Percentiles rank a stretch among this genome's conserved stretches.
Evolutionary conservation across 2,888 invertebrate genomes (phyloP).

Genomic region (Clunio marinus): DNA sequence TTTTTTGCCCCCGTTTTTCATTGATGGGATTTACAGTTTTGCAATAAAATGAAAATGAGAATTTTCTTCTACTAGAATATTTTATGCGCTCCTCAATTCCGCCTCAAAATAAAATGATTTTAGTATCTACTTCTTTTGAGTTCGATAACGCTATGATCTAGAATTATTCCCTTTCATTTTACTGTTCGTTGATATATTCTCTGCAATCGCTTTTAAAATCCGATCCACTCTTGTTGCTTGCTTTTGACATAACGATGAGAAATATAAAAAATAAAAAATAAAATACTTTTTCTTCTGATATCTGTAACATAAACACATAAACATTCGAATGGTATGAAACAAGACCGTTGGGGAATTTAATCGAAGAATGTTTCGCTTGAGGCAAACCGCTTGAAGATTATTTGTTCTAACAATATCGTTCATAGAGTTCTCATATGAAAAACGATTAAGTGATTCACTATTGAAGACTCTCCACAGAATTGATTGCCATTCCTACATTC

Average conservation of each 20-base stretch:
- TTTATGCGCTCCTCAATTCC: background rate
- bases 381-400: too few species aligned
- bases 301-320: background rate
- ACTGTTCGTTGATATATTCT: background rate
- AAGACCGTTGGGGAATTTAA: constrained; percentile 12
- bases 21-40: background rate
- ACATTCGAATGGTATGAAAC: background rate
- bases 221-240: constrained; percentile 9
- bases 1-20: background rate
- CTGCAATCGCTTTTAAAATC: background rate
- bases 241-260: background rate
- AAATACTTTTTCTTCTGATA: background rate
- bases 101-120: constrained; percentile 15
- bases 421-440: too few species aligned
- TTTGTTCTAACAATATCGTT: too few species aligned
- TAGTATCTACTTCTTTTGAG: constrained; percentile 7
- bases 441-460: too few species aligned
- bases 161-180: background rate
- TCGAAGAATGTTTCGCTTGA: too few species aligned
- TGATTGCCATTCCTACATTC: too few species aligned
- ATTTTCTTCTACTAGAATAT: background rate
- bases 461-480: too few species aligned
- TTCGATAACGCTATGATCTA: constrained; percentile 2
- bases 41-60: constrained; percentile 17
- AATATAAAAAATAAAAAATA: background rate